Evolutionary conservation across 2,797 vertebrate genomes (phyloP), one percentile per base, ranked within the genome.

Genomic region (Amniataba percoides): DNA sequence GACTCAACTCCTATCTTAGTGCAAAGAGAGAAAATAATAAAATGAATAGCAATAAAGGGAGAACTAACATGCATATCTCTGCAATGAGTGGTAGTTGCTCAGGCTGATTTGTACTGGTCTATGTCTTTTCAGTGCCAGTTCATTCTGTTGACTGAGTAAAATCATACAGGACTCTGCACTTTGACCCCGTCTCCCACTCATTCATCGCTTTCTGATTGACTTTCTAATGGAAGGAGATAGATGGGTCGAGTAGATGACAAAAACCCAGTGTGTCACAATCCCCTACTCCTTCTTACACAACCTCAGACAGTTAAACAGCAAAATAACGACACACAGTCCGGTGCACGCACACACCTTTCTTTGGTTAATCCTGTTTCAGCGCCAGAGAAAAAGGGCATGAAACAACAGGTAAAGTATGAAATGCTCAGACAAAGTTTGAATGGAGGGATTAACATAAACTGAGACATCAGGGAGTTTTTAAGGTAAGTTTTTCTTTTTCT

Each of bases 201-300:
- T 31, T 31, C 27, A 2, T 46, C 12, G 23, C 31, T 71, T n/a
- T 78, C 45, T 36, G 18, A 59, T 51, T 52, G 25, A 27, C 71
- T 63, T n/a, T 66, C 13, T 60, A 21, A 25, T 49, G 4, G 57
- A 65, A 21, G 3, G 6, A 60, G 8, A 23, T 23, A n/a, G 18
- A 74, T 27, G 13, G 43, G 23, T 16, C 34, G 7, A 0, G 34
- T 23, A 36, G 31, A 74, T 79, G 39, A 60, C 60, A 68, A 49
- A 79, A 85, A 4, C 21, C 31, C n/a, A 4, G 4, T 13, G 49
- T 84, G 81, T 89, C 79, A 71, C 79, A 86, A 88, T 69, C 8
- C 36, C 18, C 25, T 57, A 11, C 68, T 48, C 53, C 10, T 63
- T 25, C 31, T 83, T 83, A 13, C 74, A 31, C n/a, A 63, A 78